phyloP scores from a whole-genome alignment of 2,888 invertebrate genomes.

The Metalampra italica region DNA sequence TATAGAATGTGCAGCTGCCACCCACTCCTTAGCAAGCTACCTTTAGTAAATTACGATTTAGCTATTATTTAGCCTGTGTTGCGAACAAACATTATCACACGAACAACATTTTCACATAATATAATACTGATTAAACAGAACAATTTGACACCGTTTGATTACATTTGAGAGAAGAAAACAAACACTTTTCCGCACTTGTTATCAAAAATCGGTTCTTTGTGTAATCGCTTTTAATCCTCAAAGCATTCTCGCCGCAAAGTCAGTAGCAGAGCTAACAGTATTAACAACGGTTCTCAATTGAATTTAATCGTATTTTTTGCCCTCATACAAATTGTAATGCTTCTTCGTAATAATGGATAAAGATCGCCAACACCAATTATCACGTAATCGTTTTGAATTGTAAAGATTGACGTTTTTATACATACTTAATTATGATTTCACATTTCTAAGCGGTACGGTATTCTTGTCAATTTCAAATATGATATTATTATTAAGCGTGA shows the following conservation, averaged over 20 bases:
- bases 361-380: constrained; percentile 14
- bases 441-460: not conserved
- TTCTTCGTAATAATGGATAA: not conserved
- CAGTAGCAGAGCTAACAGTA: not conserved
- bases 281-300: not conserved
- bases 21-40: too few species aligned
- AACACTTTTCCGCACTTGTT: too few species aligned
- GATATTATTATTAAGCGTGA: not conserved
- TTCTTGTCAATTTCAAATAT: not conserved
- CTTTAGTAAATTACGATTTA: too few species aligned
- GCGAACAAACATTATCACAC: too few species aligned
- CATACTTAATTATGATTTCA: constrained; percentile 22
- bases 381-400: constrained; percentile 14
- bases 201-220: too few species aligned
- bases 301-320: not conserved
- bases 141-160: too few species aligned
- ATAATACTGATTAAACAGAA: too few species aligned
- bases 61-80: too few species aligned
- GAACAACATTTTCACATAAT: too few species aligned
- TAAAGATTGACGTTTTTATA: constrained; percentile 15
- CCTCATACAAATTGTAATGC: not conserved
- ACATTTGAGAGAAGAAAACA: too few species aligned
- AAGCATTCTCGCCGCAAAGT: not conserved
- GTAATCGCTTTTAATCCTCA: too few species aligned
- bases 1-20: too few species aligned